phyloP scores from a whole-genome alignment of 2,888 invertebrate species.

The Stenotaenia linearis region DNA sequence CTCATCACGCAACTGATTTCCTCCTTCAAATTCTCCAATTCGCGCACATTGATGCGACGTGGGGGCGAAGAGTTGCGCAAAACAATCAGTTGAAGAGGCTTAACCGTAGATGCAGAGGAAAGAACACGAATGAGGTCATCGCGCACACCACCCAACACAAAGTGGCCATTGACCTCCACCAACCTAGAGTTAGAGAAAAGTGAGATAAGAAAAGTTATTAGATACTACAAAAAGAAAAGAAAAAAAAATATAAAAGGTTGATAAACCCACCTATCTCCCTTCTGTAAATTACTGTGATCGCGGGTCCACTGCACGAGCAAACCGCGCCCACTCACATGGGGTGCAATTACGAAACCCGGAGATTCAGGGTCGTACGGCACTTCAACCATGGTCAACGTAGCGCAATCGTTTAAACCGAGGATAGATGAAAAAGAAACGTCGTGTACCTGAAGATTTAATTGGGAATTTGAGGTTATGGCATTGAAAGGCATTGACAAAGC shows the following conservation, averaged over 20 bases:
- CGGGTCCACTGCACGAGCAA: constrained; percentile 69
- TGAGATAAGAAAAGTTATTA: not conserved
- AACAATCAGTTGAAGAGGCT: constrained; percentile 33
- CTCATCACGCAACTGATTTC: constrained; percentile 58
- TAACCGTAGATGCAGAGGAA: constrained; percentile 32
- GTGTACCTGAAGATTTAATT: constrained; percentile 37
- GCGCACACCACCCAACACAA: constrained; percentile 54
- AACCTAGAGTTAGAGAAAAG: constrained; percentile 53
- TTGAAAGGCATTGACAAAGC: too few relatives aligned
- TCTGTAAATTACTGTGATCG: constrained; percentile 66
- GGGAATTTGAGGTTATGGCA: too few relatives aligned
- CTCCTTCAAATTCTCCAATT: constrained; percentile 54
- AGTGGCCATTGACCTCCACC: constrained; percentile 73
- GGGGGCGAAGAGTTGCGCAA: constrained; percentile 24
- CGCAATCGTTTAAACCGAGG: constrained; percentile 43
- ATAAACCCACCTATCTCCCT: constrained; percentile 62
- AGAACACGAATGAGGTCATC: constrained; percentile 37
- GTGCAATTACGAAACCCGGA: constrained; percentile 65
- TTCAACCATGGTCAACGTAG: constrained; percentile 62
- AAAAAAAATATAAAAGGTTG: constrained; percentile 12
- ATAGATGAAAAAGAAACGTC: constrained; percentile 36
- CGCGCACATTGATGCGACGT: constrained; percentile 41
- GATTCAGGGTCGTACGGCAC: constrained; percentile 64
- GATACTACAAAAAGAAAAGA: not conserved
- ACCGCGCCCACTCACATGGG: constrained; percentile 54